Base-by-base conservation (phyloP, 2,113 vertebrate genomes). In the Eubucco bourcierii region DNA sequence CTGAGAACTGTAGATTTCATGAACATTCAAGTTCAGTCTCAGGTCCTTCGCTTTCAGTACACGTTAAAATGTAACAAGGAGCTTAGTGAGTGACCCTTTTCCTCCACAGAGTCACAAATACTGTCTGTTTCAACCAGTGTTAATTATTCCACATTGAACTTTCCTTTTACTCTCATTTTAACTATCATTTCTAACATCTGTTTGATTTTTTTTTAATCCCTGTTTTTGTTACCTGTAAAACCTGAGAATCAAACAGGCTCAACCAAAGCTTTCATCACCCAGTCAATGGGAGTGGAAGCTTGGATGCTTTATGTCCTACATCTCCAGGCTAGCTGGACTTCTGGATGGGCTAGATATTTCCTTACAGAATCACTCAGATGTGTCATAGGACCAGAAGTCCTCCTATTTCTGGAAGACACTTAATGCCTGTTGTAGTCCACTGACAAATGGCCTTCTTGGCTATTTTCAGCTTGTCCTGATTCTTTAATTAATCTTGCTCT, bases 401-500 rank as follows among this genome's bases (percentile, higher is more conserved):
- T 1, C 5, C 68, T 95, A 44, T 94, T 93, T 95, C 87, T 92
- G 80, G 77, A 80, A 94, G 72, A 44, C 50, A 15, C 65, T 80
- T 91, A 80, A 74, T 80, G 76, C 44, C 34, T 75, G 18, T 80
- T 88, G 53, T 83, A 80, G 87, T 78, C 79, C 73, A 68, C 72
- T 88, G 76, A 90, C 76, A 96, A 96, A 89, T 80, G 50, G 44
- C 46, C 5, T 9, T 10, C 29, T 65, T 73, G 39, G 58, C 78
- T 90, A n/a, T 94, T 94, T 79, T 90, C 77, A 90, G n/a, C 52
- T 11, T 4, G 65, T 37, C 15, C 67, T 71, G 15, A 39, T 88
- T 91, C 73, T 90, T 87, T 83, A 84, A 93, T 93, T 85, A 89
- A 90, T 81, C 50, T 87, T 83, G 29, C 59, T 87, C 34, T 88